Evolutionary conservation across 1,140 invertebrate genomes (phyloP), one percentile per base, ranked within the genome.

Genomic region (Saccostrea echinata): DNA sequence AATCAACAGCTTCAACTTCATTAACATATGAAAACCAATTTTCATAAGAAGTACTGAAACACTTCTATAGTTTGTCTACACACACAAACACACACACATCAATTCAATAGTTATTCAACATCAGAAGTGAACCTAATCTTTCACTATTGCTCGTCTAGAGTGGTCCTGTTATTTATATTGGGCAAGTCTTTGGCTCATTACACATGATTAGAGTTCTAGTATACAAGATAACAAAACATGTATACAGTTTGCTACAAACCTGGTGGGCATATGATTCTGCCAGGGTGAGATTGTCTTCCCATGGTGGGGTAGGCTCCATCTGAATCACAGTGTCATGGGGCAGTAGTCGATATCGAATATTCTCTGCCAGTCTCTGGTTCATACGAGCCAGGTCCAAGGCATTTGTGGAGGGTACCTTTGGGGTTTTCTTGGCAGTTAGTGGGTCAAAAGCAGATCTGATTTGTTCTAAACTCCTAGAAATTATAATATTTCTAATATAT

Each of bases 321-420:
- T 89, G 68, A 13, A 84, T 52, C 12, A 84, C 18, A 6, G 91
- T 88, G 30, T 93, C 90, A 33, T 92, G 91, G 1, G 94, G 94
- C 12, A 96, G 92, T 64, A 96, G 93, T 85, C 96, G 95, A 90
- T 95, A 94, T 90, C 95, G 95, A 0, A 96, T 91, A 21, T 95
- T 93, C 89, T 96, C 95, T 0, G 95, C 91, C 2, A 96, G 91
- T 88, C 96, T 94, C 87, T 93, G 95, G 86, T 94, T 95, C 3
- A 94, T 94, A 85, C 95, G 93, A 16, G 94, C 92, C 33, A 96
- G 89, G 88, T 96, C 96, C 71, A 96, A 90, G 52, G 96, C 93
- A 92, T 96, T 94, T 68, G 90, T 92, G 27, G 92, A 91, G 0
- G 88, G 64, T 33, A 91, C 87, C n/a, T 84, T 61, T 35, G 87